These are phyloP conservation scores for Leptonema lineaticorne DNA, from an alignment of 1,140 invertebrate species.

Conservation along the genomic window DNA sequence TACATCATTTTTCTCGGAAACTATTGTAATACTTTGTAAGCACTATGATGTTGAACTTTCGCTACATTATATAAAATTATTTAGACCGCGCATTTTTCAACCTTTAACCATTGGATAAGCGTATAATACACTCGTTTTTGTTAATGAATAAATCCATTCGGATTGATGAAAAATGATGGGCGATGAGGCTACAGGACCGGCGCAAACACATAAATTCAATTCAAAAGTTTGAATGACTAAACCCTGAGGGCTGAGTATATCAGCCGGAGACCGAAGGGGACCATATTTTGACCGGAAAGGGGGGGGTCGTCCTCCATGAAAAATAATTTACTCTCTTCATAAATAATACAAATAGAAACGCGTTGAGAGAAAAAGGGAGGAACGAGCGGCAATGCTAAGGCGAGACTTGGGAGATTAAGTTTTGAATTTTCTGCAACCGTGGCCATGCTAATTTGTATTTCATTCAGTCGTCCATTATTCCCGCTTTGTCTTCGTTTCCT, in stretches of 20 bases:
- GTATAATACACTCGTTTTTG: too few relatives aligned
- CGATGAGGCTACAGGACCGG: not conserved
- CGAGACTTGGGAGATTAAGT: constrained; percentile 18
- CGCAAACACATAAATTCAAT: not conserved
- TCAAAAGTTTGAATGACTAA: constrained; percentile 2
- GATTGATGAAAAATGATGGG: not conserved
- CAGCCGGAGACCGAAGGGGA: not conserved
- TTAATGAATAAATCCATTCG: not conserved
- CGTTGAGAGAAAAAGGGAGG: not conserved
- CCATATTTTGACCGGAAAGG: not conserved
- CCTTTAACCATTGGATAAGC: too few relatives aligned
- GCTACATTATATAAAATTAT: too few relatives aligned
- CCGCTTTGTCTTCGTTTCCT: constrained; percentile 14
- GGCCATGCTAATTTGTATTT: constrained; percentile 31
- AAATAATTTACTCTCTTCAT: constrained; percentile 18
- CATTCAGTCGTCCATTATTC: constrained; percentile 25
- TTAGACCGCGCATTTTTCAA: too few relatives aligned
- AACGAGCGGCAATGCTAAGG: too few relatives aligned
- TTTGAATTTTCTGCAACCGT: constrained; percentile 31
- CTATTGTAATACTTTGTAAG: too few relatives aligned
- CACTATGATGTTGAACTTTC: too few relatives aligned
- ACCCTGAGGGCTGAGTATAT: not conserved
- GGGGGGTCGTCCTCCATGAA: not conserved
- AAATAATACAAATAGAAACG: constrained; percentile 19
- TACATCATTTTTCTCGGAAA: too few relatives aligned